Conservation (phyloP, 2,113 vertebrate genomes). For the Hypocryptadius cinnamomeus region DNA sequence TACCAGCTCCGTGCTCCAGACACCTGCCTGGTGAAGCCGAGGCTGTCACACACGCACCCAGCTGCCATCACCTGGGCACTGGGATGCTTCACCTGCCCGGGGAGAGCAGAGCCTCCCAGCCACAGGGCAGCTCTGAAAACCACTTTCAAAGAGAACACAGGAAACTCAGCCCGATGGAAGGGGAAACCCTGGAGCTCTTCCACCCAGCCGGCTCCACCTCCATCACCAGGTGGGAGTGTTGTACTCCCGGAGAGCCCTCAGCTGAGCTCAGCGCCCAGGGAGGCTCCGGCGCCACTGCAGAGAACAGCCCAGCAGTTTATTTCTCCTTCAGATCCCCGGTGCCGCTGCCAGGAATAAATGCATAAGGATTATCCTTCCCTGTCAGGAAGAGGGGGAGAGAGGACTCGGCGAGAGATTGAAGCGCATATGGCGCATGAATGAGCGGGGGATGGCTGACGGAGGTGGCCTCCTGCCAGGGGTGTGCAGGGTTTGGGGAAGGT, state of each 20-base stretch:
- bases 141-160: background rate
- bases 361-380: conserved; percentile 47
- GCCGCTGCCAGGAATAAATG: conserved; percentile 48
- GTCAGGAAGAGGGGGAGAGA: conserved; percentile 14
- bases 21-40: background rate
- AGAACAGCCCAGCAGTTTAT: conserved; percentile 16
- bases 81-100: background rate
- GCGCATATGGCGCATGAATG: conserved; percentile 12
- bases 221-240: conserved; percentile 64
- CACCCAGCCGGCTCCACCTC: background rate
- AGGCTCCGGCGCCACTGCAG: background rate
- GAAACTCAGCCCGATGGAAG: background rate
- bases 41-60: fast-evolving
- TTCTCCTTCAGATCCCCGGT: conserved; percentile 4
- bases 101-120: background rate
- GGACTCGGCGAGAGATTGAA: background rate
- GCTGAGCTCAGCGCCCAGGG: background rate
- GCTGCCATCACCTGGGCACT: background rate
- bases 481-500: background rate
- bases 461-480: conserved; percentile 35
- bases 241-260: conserved; percentile 18
- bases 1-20: fast-evolving
- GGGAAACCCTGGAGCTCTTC: background rate
- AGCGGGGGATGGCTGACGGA: conserved; percentile 1
- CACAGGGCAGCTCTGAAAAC: background rate